Percentiles rank a stretch among this genome's conserved stretches.
These are phyloP conservation scores for Heliocidaris erythrogramma DNA, from an alignment of 35 echinoderm and acorn worm species.

Conservation along the genomic window DNA sequence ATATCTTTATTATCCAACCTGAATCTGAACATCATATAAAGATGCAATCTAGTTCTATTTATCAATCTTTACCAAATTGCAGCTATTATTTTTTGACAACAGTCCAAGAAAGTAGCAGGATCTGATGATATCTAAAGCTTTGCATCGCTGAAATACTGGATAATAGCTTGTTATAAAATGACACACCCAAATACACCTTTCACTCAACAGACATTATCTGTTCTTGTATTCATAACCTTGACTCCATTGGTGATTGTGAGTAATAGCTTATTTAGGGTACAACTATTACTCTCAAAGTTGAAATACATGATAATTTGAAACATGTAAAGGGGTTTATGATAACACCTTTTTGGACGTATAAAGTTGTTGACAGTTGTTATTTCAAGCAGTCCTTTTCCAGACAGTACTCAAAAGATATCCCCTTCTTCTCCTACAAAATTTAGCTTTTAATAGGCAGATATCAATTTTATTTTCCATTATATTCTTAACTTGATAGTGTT, in stretches of 20 bases:
- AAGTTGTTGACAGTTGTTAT: background rate
- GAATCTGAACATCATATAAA: no score
- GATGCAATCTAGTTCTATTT: background rate
- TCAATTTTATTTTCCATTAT: no score
- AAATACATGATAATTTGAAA: background rate
- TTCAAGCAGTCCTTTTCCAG: background rate
- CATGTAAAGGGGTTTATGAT: background rate
- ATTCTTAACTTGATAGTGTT: no score
- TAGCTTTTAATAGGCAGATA: no score
- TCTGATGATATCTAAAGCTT: background rate
- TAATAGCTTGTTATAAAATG: constrained; percentile 5
- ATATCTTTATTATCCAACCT: no score
- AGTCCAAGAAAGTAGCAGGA: constrained; percentile 9
- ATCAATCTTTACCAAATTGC: background rate
- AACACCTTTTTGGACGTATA: background rate
- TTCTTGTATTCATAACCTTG: background rate
- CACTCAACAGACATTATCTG: background rate
- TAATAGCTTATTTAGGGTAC: background rate
- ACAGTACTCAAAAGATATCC: no score
- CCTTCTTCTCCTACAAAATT: no score
- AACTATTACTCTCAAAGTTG: background rate
- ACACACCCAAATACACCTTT: background rate
- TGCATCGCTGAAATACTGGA: background rate
- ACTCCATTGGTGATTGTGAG: background rate
- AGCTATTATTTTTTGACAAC: background rate